These are phyloP conservation scores for Phania funesta DNA, from an alignment of 2,888 invertebrate species.

Conservation along the genomic window DNA sequence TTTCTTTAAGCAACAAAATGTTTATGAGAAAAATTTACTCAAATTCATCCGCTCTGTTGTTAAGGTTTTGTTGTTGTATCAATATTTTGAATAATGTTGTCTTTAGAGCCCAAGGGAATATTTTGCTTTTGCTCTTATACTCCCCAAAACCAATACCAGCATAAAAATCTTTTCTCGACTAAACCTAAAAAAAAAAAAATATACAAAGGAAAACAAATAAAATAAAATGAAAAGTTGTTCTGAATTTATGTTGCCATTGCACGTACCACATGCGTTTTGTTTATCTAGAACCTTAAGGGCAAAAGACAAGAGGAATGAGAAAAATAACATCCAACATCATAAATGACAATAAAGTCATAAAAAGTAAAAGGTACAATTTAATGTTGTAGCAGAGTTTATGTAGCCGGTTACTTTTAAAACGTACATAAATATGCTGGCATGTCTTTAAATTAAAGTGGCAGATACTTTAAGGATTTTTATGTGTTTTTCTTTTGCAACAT, in stretches of 20 bases:
- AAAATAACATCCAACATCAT: background rate
- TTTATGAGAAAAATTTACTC: background rate
- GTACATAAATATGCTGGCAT: constrained; percentile 1
- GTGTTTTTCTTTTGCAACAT: background rate
- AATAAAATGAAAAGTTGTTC: constrained; percentile 24
- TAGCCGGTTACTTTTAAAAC: constrained; percentile 10
- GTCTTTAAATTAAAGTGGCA: background rate
- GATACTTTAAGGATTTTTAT: background rate
- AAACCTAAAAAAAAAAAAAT: background rate
- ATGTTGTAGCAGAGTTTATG: constrained; percentile 1
- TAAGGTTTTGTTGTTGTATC: background rate
- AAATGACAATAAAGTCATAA: background rate
- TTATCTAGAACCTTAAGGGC: constrained; percentile 57
- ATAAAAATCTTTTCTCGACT: background rate
- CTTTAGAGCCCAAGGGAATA: constrained; percentile 22
- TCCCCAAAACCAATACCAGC: background rate
- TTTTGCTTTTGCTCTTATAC: background rate
- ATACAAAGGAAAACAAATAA: background rate
- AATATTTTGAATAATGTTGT: constrained; percentile 11
- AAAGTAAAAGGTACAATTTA: constrained; percentile 17
- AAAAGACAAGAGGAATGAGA: constrained; percentile 25
- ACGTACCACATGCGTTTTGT: constrained; percentile 59
- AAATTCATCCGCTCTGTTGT: background rate
- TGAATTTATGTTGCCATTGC: constrained; percentile 43
- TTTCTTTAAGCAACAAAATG: background rate